Base-by-base conservation (phyloP, 2,888 invertebrate genomes). In the Hemaris fuciformis region DNA sequence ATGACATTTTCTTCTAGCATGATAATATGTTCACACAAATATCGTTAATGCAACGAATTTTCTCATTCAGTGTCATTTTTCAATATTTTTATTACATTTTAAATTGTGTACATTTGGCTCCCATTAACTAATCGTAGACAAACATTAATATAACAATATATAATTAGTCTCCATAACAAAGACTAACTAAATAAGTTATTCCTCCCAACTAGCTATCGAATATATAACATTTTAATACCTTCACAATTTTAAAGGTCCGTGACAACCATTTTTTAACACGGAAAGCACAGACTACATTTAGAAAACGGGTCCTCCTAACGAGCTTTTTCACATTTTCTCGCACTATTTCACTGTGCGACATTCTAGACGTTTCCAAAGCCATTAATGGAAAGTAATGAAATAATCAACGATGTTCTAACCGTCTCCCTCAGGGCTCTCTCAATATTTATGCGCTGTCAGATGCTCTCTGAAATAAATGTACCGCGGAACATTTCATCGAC, bases 401-500 rank as follows among this genome's bases (percentile, higher is more conserved):
- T 64, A 65, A 67, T 66, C 63, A 68, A 66, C 63, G 62, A 64
- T 63, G 64, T 64, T 64, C 64, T 62, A 42, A 60, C n/a, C 20
- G 25, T n/a, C 31, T n/a, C 57, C 20, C 46, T 25, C 31, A 31
- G 22, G 59, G 46, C 62, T n/a, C n/a, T n/a, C n/a, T 64, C 61
- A 62, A 64, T 69, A 70, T 68, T 72, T 69, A 72, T 70, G 67
- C 63, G 57, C 59, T 65, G 64, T 69, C 66, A 68, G 66, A 61
- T 69, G 67, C 69, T 66, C 64, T 58, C 56, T 60, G 22, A 23
- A 60, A 53, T 31, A 31, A 53, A 31, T 53, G 53, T 53, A 18
- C 31, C 2, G 27, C 48, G 25, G 27, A 18, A 13, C 23, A 23
- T 22, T 15, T 15, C 15, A 15, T 48, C 15, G 27, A 15, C 18